Conservation (phyloP, 2,888 invertebrate genomes). For the Drosophila birchii region DNA sequence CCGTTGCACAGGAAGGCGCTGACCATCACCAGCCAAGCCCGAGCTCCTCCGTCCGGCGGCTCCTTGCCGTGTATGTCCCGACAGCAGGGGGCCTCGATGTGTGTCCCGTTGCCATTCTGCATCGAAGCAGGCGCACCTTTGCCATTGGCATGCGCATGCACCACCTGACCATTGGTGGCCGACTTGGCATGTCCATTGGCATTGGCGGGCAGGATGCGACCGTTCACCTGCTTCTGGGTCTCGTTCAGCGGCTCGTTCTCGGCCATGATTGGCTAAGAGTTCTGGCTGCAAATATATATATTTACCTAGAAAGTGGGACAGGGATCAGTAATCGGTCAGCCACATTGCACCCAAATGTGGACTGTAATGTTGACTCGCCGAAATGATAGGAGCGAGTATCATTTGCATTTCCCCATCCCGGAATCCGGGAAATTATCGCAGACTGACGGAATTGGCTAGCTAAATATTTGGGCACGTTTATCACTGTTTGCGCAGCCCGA, state of each 20-base stretch:
- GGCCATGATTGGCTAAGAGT: slow-evolving; percentile 61
- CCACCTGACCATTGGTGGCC: slow-evolving; percentile 37
- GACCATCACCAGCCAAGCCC: slow-evolving; percentile 93
- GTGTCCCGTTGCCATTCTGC: slow-evolving; percentile 59
- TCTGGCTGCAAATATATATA: slow-evolving; percentile 26
- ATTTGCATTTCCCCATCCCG: slow-evolving; percentile 34
- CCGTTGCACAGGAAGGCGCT: slow-evolving; percentile 96
- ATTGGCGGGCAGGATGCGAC: slow-evolving; percentile 66
- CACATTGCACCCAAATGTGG: slow-evolving; percentile 32
- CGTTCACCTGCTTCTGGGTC: slow-evolving; percentile 61
- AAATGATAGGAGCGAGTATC: slow-evolving; percentile 28
- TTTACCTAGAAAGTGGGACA: slow-evolving; percentile 4
- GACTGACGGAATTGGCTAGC: slow-evolving; percentile 40
- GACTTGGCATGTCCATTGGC: slow-evolving; percentile 52
- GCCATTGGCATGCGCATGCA: slow-evolving; percentile 48
- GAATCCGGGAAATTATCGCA: slow-evolving; percentile 22
- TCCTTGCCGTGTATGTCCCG: slow-evolving; percentile 82
- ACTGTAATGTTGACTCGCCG: slow-evolving; percentile 12
- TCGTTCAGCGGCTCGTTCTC: slow-evolving; percentile 80
- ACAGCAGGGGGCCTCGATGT: slow-evolving; percentile 81
- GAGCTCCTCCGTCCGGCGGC: slow-evolving; percentile 91
- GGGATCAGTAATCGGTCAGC: slow-evolving; percentile 37
- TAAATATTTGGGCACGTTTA: slow-evolving; percentile 47
- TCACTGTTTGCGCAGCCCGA: slow-evolving; percentile 36
- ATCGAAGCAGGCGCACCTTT: slow-evolving; percentile 37